Conservation (phyloP, 2,888 invertebrate genomes). For the Drosophila kuntzei region DNA sequence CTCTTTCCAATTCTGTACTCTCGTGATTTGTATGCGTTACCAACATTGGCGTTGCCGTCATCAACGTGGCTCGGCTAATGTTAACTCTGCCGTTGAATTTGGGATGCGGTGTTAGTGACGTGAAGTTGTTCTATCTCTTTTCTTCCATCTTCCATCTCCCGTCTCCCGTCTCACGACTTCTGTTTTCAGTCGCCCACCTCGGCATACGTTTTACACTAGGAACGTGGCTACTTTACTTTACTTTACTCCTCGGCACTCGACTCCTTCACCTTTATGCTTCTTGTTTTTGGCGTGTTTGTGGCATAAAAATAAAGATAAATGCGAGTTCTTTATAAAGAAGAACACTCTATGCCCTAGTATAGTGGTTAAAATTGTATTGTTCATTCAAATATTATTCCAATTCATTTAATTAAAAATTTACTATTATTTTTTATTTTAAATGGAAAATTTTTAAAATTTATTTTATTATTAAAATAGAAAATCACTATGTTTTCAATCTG, state of each 20-base stretch:
- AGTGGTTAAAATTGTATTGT: conserved; percentile 14
- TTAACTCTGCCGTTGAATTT: conserved; percentile 32
- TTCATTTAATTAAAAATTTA: conserved; percentile 3
- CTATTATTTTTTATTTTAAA: background rate
- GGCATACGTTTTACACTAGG: conserved; percentile 59
- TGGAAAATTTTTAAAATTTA: background rate
- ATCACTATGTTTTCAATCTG: background rate
- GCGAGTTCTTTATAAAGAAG: conserved; percentile 77
- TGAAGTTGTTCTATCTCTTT: conserved; percentile 12
- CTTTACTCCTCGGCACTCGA: conserved; percentile 20
- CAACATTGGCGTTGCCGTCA: conserved; percentile 50
- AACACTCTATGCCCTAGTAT: conserved; percentile 42
- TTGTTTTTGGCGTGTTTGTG: conserved; percentile 66
- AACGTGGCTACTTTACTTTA: conserved; percentile 49
- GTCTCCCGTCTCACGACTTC: background rate
- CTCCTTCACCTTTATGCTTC: conserved; percentile 24
- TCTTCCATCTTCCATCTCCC: background rate
- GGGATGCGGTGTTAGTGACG: conserved; percentile 28
- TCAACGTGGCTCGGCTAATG: conserved; percentile 65
- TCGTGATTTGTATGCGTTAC: conserved; percentile 76
- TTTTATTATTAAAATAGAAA: background rate
- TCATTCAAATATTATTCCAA: background rate
- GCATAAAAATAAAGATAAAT: conserved; percentile 82
- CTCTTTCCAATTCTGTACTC: conserved; percentile 20
- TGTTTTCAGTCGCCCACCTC: conserved; percentile 6